Evolutionary conservation across 2,888 invertebrate species (phyloP).

Genomic region (Druceiella hillmani): DNA sequence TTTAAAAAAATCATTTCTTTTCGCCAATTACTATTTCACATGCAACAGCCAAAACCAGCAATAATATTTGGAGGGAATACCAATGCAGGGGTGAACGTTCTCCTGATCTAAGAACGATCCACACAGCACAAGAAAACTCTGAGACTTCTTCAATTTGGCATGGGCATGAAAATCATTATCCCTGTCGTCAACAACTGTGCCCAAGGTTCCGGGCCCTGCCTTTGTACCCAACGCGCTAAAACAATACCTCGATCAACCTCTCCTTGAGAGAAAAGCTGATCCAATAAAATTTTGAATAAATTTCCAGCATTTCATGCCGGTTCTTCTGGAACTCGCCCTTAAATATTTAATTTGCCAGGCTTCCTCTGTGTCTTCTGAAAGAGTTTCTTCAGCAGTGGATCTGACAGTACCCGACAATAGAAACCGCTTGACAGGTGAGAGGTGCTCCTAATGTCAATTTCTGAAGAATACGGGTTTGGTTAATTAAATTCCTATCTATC

Average conservation of each 20-base stretch:
- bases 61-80: slow-evolving; percentile 20
- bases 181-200: too few relatives aligned
- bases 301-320: slow-evolving; percentile 23
- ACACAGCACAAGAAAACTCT: slow-evolving; percentile 13
- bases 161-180: too few relatives aligned
- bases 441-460: slow-evolving; percentile 24
- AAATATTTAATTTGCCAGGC: slow-evolving; percentile 23
- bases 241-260: slow-evolving; percentile 26
- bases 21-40: slow-evolving; percentile 23
- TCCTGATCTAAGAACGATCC: slow-evolving; percentile 14
- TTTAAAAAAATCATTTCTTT: slow-evolving; percentile 22
- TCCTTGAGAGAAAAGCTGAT: slow-evolving; percentile 16
- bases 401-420: slow-evolving; percentile 26
- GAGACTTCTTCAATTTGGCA: too few relatives aligned
- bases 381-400: slow-evolving; percentile 22
- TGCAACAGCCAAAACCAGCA: slow-evolving; percentile 19
- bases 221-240: slow-evolving; percentile 23
- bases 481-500: too few relatives aligned
- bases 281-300: slow-evolving; percentile 23
- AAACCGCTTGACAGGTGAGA: slow-evolving; percentile 25
- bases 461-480: slow-evolving; percentile 29
- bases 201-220: slow-evolving; percentile 16
- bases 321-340: slow-evolving; percentile 26
- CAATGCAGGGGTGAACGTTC: slow-evolving; percentile 19
- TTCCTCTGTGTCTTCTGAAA: slow-evolving; percentile 23